Conservation (phyloP, 1,140 invertebrate genomes). For the Limonius californicus region DNA sequence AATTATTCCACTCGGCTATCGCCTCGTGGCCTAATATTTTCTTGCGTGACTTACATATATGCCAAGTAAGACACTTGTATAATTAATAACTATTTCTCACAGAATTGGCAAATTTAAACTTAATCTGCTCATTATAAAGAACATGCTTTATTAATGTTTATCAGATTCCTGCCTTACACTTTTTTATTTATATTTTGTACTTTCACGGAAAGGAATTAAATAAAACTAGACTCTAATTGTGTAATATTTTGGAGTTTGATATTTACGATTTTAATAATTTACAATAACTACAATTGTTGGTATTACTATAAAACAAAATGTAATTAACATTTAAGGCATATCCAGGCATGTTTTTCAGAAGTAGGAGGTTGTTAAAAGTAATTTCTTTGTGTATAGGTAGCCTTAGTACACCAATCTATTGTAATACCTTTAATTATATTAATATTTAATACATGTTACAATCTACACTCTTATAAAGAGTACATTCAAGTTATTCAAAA, state of each 20-base stretch:
- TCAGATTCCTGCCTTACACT: too few relatives aligned
- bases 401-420: background rate
- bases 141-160: too few relatives aligned
- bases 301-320: background rate
- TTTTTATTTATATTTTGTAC: too few relatives aligned
- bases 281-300: background rate
- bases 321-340: slow-evolving; percentile 1
- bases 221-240: background rate
- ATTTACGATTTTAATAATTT: background rate
- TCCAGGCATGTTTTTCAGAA: too few relatives aligned
- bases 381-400: background rate
- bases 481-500: background rate
- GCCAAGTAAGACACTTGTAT: too few relatives aligned
- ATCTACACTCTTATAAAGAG: slow-evolving; percentile 6
- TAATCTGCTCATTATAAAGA: too few relatives aligned
- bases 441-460: background rate
- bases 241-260: background rate
- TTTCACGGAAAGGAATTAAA: background rate
- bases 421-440: slow-evolving; percentile 2
- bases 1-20: too few relatives aligned
- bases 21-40: too few relatives aligned
- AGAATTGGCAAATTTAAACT: too few relatives aligned
- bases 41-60: too few relatives aligned
- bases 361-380: background rate
- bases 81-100: too few relatives aligned